Conservation (phyloP, 2,797 vertebrate species). For the Zonotrichia albicollis region DNA sequence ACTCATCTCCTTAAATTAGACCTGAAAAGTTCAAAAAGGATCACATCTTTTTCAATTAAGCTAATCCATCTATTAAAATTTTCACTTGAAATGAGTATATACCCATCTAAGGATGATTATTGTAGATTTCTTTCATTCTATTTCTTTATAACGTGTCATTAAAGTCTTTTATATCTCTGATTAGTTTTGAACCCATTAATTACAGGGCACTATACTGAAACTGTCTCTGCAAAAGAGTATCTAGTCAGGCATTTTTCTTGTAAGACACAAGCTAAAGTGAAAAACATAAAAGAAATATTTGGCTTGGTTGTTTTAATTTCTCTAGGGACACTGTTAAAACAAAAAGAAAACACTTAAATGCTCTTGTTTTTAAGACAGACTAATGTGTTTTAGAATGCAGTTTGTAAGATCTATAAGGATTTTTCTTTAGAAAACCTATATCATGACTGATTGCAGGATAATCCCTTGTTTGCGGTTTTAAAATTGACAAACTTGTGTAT, state of each 20-base stretch:
- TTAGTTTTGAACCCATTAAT: slow-evolving; percentile 42
- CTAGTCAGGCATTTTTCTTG: background rate
- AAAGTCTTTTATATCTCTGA: background rate
- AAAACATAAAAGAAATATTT: background rate
- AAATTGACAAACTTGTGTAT: background rate
- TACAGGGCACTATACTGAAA: background rate
- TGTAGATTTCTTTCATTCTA: background rate
- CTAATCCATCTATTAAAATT: slow-evolving; percentile 5
- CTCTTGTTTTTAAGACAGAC: background rate
- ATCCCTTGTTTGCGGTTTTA: background rate
- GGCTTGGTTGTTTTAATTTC: background rate
- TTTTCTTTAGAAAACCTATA: background rate
- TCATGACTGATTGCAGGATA: background rate
- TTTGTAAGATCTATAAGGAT: background rate
- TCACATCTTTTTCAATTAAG: slow-evolving; percentile 4
- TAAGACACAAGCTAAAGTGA: background rate
- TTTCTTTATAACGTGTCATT: slow-evolving; percentile 15
- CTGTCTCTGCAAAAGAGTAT: background rate
- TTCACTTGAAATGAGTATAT: slow-evolving; percentile 6
- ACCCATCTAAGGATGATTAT: slow-evolving; percentile 5
- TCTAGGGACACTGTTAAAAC: background rate
- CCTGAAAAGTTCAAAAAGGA: background rate
- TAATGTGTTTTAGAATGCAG: background rate
- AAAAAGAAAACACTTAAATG: background rate
- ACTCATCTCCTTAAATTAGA: slow-evolving; percentile 12